Evolutionary conservation across 2,113 vertebrate genomes (phyloP), one percentile per base, ranked within the genome.

Genomic region (Psilopogon haemacephalus): DNA sequence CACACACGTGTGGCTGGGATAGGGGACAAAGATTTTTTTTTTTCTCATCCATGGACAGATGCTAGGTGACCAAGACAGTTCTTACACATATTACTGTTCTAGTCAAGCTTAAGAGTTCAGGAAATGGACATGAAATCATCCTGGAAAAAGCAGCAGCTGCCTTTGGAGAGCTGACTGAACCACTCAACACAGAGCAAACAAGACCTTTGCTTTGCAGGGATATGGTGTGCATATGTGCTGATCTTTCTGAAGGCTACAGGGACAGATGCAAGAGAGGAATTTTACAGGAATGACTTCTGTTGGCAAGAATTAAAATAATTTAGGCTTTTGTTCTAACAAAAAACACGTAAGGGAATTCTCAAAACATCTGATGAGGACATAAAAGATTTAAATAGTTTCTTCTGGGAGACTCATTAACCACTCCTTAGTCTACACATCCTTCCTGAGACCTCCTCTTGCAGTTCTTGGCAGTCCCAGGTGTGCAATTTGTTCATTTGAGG

Each of bases 341-440:
- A 76, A 82, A 65, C 0, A 6, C 72, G 84, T 81, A 19, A 70
- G 82, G 70, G 55, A 88, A 42, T 50, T 90, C 37, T 76, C 70
- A 40, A 64, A 85, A 54, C 32, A 79, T 48, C n/a, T 71, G 40
- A 89, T 56, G 64, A 81, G 68, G 76, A 83, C 88, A 91, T 79
- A 40, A 72, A 67, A 85, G 11, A 62, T 35, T 89, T 63, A 62
- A 84, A 58, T 59, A 77, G 28, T 15, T 54, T 86, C 55, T 74
- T 37, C 46, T 79, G 70, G 82, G 60, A 89, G 86, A 83, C 33
- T 42, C 50, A 27, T 15, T 46, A 84, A 76, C 38, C 17, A 50
- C 50, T 76, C 64, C 32, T 89, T 86, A 24, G 74, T 58, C 80
- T 73, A 19, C 26, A 21, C 26, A 64, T 94, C 58, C 69, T 81